These are phyloP conservation scores for Cheilinus undulatus DNA, from an alignment of 2,113 vertebrate species.

Conservation along the genomic window DNA sequence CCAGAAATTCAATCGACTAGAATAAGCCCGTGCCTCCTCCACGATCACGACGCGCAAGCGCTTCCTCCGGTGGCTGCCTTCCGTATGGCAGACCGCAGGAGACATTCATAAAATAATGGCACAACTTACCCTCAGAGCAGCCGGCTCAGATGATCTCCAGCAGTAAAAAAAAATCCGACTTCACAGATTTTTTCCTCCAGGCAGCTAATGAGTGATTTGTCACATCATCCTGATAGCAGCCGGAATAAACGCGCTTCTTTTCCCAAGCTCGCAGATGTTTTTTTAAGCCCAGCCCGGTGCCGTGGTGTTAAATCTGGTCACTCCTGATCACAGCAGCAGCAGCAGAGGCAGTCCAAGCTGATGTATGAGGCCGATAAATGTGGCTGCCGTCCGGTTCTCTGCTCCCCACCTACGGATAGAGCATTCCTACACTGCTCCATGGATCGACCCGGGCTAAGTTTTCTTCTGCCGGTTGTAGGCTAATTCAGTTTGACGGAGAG, in stretches of 20 bases:
- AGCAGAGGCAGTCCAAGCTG: slow-evolving; percentile 23
- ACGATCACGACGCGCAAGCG: slow-evolving; percentile 64
- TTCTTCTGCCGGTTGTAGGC: slow-evolving; percentile 76
- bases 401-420: slow-evolving; percentile 67
- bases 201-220: slow-evolving; percentile 60
- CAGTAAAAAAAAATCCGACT: slow-evolving; percentile 53
- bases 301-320: slow-evolving; percentile 33
- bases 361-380: slow-evolving; percentile 45
- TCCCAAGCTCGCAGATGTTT: slow-evolving; percentile 48
- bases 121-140: slow-evolving; percentile 79
- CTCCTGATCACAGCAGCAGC: slow-evolving; percentile 28
- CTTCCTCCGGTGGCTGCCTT: slow-evolving; percentile 47
- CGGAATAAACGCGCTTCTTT: slow-evolving; percentile 53
- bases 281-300: slow-evolving; percentile 41
- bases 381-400: slow-evolving; percentile 54
- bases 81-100: slow-evolving; percentile 42
- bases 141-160: slow-evolving; percentile 63
- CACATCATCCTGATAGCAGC: slow-evolving; percentile 78
- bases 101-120: slow-evolving; percentile 41
- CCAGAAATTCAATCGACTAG: slow-evolving; percentile 26
- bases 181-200: slow-evolving; percentile 44
- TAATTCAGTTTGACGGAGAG: slow-evolving; percentile 73
- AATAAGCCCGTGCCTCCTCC: slow-evolving; percentile 31
- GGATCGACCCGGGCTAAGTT: slow-evolving; percentile 78
- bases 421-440: slow-evolving; percentile 81